Base-by-base conservation (phyloP, 2,797 vertebrate species). In the Sebastiscus tertius region DNA sequence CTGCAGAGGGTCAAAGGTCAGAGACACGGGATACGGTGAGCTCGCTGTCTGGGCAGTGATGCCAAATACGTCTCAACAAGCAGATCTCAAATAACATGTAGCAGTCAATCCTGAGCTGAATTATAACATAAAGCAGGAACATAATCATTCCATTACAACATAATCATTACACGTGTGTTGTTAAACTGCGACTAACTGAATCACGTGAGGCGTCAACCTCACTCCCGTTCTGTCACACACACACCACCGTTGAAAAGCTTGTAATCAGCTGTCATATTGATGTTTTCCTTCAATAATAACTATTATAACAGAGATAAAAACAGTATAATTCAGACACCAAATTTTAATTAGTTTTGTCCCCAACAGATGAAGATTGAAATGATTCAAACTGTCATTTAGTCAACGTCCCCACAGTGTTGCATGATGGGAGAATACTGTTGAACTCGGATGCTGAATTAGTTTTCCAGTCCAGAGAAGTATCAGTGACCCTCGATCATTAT, bases 1-100 rank as follows among this genome's bases (percentile, higher is more conserved):
- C 97, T 98, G 83, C 13, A 77, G 82, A 81, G 69, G 59, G 75
- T 77, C 59, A 87, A 31, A 75, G 65, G 67, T 71, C 65, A 83
- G n/a, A 65, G 36, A 75, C 46, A 71, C 1, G 13, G 22, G 22
- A 5, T 1, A 13, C 2, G 2, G 7, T 55, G 0, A 36, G 26
- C n/a, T 22, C 4, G 10, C 10, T 20, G 42, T 33, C 42, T 46
- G 42, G 42, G 5, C 64, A 10, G 24, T 29, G 66, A 63, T n/a
- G 42, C 42, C 72, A 59, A 8, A 72, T 26, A 20, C 8, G 46
- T 62, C 42, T 1, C 8, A 33, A 42, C 27, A 20, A 16, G 8
- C 11, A 20, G 61, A 77, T 26, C 27, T 64, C 11, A 14, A n/a
- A 31, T 5, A 20, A 69, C 42, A 3, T 6, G 2, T 1, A 27